Evolutionary conservation across 2,113 vertebrate genomes (phyloP), one percentile per base, ranked within the genome.

Genomic region (Ptilonorhynchus violaceus): DNA sequence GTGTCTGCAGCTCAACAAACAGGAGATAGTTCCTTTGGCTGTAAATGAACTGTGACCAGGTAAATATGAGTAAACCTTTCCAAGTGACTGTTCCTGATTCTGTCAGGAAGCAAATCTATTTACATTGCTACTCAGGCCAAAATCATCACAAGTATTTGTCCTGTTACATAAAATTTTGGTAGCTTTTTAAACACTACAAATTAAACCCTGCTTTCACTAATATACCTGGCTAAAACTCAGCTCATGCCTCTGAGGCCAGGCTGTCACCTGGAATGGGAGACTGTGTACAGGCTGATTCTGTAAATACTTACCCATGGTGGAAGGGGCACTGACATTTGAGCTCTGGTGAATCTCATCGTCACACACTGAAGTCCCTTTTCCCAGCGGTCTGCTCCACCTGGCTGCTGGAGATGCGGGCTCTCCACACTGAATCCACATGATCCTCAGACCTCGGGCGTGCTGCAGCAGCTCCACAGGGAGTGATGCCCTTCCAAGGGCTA

Each of bases 391-490:
- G 69, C 49, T 92, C 69, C 88, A 85, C 35, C 68, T 41, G 42
- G 89, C 66, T 85, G 88, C 60, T 64, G 82, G 62, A 66, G 66
- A 30, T 19, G 4, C 44, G 5, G 16, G 44, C 75, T 80, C 82
- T 58, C 55, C 42, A 2, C 0, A 18, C 88, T 47, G 56, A 63
- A 58, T 67, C 69, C 37, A 18, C 4, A 11, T 49, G 17, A 42
- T 42, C 42, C 41, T 2, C 55, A 42, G 82, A 21, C 20, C 46
- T 3, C 2, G 7, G 25, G 41, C 2, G 3, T 0, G 13, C 77
- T n/a, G 31, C 72, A 17, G 76, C 80, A 74, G 72, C 50, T 84
- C 30, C 0, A 6, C 55, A 50, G 69, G 0, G 50, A 70, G 42
- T 0, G 4, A 21, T 2, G 72, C 17, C 1, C 46, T 67, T 63